A percentile compares a stretch with the other conserved stretches of the same genome.
Conservation (phyloP, 2,113 vertebrate genomes). For the Equus przewalskii region DNA sequence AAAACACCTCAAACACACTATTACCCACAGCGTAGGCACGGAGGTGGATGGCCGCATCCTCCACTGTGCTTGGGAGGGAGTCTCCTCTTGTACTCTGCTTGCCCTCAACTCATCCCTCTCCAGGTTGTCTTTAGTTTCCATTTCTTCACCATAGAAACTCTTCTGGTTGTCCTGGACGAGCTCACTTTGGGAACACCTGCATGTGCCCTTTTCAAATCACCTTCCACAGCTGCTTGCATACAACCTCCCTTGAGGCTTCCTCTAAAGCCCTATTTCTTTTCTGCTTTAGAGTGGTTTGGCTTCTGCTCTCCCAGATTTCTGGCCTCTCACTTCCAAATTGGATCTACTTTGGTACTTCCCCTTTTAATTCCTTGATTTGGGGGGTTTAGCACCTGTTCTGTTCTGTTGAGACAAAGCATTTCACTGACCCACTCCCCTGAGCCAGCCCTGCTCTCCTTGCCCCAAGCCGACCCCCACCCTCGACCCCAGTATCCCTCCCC, state of each 20-base stretch:
- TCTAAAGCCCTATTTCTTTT: background rate
- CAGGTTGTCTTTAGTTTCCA: background rate
- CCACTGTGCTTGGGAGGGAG: too few relatives aligned
- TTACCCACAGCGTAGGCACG: too few relatives aligned
- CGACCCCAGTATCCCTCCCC: background rate
- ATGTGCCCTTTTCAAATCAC: too few relatives aligned
- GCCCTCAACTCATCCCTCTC: too few relatives aligned
- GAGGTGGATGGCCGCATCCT: accelerated
- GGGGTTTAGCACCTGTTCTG: background rate
- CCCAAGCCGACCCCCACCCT: too few relatives aligned
- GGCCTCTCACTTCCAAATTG: background rate
- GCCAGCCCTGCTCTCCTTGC: background rate
- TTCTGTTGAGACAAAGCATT: background rate
- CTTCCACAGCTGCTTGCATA: too few relatives aligned
- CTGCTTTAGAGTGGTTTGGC: too few relatives aligned
- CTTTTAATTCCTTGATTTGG: background rate
- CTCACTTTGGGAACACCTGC: background rate
- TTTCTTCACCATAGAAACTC: background rate
- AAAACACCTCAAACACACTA: accelerated
- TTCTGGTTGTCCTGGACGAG: background rate
- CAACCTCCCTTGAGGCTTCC: background rate
- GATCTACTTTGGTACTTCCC: background rate
- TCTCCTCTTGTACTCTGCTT: background rate
- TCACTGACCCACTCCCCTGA: too few relatives aligned
- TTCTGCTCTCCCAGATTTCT: background rate